Percentiles rank a stretch among this genome's conserved stretches.
Evolutionary conservation across 1,140 invertebrate genomes (phyloP).

Genomic region (Sitobion miscanthi): DNA sequence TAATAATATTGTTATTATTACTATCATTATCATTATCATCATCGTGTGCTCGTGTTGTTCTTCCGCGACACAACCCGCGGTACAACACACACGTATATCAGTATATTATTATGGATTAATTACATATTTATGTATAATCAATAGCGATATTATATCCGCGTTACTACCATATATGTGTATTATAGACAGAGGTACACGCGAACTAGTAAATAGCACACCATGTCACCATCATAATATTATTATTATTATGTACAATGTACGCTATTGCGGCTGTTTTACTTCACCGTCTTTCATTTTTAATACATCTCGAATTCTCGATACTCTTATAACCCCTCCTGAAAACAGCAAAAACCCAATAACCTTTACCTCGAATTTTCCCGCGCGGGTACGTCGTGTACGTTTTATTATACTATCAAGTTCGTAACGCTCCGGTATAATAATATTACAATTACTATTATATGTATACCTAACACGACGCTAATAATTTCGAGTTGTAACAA

Average conservation of each 20-base stretch:
- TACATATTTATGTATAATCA: neutral
- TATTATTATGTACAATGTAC: neutral
- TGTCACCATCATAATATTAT: neutral
- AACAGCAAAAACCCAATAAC: neutral
- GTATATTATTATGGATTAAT: constrained; percentile 3
- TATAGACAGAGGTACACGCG: neutral
- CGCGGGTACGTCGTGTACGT: neutral
- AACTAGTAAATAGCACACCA: neutral
- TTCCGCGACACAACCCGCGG: neutral
- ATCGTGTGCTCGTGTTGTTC: neutral
- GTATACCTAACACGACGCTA: neutral
- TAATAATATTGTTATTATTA: neutral
- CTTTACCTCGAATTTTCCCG: neutral
- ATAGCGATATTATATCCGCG: neutral
- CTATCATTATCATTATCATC: neutral
- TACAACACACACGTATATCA: neutral
- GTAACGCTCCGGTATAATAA: neutral
- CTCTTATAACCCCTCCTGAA: neutral
- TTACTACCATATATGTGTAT: neutral
- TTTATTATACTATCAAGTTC: neutral
- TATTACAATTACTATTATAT: neutral
- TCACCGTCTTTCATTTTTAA: neutral
- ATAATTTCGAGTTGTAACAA: neutral
- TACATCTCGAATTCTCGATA: neutral
- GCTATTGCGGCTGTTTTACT: neutral